A percentile compares a stretch with the other conserved stretches of the same genome.
phyloP scores from a whole-genome alignment of 2,797 vertebrate species.

The Coilia nasus region DNA sequence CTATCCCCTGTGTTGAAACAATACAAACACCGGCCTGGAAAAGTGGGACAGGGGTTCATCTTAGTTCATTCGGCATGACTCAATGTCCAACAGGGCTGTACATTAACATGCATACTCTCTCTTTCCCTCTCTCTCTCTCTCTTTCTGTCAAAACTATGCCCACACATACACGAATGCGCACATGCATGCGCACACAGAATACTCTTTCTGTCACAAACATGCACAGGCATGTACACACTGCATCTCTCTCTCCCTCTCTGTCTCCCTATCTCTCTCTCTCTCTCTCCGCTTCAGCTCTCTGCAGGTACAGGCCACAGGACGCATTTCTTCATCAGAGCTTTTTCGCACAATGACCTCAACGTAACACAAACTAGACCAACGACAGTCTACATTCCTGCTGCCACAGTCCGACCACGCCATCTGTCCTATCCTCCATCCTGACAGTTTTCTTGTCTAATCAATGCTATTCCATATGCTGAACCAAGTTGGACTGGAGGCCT shows the following conservation, averaged over 20 bases:
- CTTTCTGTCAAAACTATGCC: neutral
- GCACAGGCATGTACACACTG: neutral
- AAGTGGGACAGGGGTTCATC: slow-evolving; percentile 10
- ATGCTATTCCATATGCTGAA: neutral
- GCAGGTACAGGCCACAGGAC: neutral
- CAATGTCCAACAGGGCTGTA: slow-evolving; percentile 35
- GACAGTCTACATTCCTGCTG: neutral
- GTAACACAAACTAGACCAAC: neutral
- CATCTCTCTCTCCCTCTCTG: neutral
- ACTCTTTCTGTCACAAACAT: neutral
- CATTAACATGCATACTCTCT: slow-evolving; percentile 8
- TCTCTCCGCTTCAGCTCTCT: neutral
- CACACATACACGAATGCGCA: neutral
- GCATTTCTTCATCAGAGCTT: no score
- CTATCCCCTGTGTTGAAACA: neutral
- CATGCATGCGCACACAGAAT: neutral
- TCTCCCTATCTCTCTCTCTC: neutral
- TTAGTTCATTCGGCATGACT: slow-evolving; percentile 4
- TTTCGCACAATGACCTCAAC: neutral
- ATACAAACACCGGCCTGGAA: slow-evolving; percentile 24
- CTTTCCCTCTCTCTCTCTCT: neutral
- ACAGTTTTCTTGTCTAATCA: neutral
- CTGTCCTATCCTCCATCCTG: neutral
- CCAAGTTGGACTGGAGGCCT: neutral
- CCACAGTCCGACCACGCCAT: neutral